Evolutionary conservation across 2,797 vertebrate genomes (phyloP), one percentile per base, ranked within the genome.

Genomic region (Syngnathus acus): DNA sequence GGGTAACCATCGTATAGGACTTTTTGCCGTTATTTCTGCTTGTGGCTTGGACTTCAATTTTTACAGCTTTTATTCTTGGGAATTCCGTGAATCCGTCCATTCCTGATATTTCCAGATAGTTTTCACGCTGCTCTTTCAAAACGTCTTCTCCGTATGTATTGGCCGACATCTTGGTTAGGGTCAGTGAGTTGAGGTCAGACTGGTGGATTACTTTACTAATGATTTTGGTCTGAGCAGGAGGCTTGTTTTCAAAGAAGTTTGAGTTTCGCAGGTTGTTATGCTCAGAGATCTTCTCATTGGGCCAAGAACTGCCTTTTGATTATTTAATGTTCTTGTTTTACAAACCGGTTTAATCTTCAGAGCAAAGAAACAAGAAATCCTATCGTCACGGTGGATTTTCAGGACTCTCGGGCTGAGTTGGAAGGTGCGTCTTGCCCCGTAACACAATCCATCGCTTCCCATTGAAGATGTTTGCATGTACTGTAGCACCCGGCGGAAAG

Each of bases 271-370:
- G 72, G 23, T 72, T 89, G 82, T 87, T 88, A 85, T 87, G 85
- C 88, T 86, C 82, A 76, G 76, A 74, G 68, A 76, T 79, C 81
- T 62, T 81, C 84, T 82, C 80, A 66, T 62, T 67, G 63, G 23
- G 84, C 82, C 83, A 85, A 82, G 38, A 83, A 71, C 83, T 72
- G 72, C 67, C 65, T 64, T 64, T 78, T 79, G 89, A 90, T 91
- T 91, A 90, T 91, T 91, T 89, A 86, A 89, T 86, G 81, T 91
- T 87, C 84, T 84, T 85, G 84, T 88, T 89, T 89, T 82, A 88
- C 85, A 87, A 88, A 89, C 83, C 57, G 48, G 73, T 71, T 79
- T 89, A 90, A 90, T 90, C 85, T 84, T 78, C 73, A 87, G 80
- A 86, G 88, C 84, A 90, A 90, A 92, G 91, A 90, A 91, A 92